Base-by-base conservation (phyloP, 2,797 vertebrate species). In the Dryobates pubescens region DNA sequence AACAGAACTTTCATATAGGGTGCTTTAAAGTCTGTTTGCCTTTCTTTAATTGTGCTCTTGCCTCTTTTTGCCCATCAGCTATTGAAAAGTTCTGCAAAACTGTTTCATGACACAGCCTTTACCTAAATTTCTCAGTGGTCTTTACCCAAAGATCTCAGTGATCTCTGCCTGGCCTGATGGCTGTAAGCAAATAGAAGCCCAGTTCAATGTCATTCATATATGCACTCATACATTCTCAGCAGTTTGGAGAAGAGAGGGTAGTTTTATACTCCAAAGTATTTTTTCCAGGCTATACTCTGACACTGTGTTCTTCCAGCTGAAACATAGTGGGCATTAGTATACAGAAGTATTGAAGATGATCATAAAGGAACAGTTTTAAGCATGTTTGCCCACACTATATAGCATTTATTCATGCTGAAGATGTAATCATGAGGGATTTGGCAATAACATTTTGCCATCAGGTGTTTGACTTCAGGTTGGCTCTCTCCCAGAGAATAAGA, bases 381-480 rank as follows among this genome's bases (percentile, higher is more conserved):
- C 30, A 23, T 0, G 0, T 86, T 86, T 89, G 30, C 70, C 54
- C 32, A 58, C 58, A 27, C 81, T 68, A 79, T 24, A 12, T n/a
- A 75, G 53, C 17, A 69, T 88, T 80, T 85, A 75, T 51, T 90
- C 15, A 19, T 14, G 13, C 82, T 63, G 62, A 81, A 84, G 54
- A 30, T 74, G 34, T 17, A 92, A 82, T 79, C 19, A n/a, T 22
- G 73, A 70, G 54, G 41, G 32, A 59, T 83, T 84, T 93, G 57
- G n/a, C 29, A 19, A 45, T 78, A 81, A 47, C 34, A 62, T 78
- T 91, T 95, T 95, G 32, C 79, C 23, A 6, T 88, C 49, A 89
- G 88, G 49, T 96, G 53, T 81, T 92, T 4, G 16, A 54, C 61
- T 30, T 63, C 17, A 13, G 26, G 5, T n/a, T 88, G 71, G 68